phyloP scores from a whole-genome alignment of 2,797 vertebrate genomes.

The Pangasius macronema region DNA sequence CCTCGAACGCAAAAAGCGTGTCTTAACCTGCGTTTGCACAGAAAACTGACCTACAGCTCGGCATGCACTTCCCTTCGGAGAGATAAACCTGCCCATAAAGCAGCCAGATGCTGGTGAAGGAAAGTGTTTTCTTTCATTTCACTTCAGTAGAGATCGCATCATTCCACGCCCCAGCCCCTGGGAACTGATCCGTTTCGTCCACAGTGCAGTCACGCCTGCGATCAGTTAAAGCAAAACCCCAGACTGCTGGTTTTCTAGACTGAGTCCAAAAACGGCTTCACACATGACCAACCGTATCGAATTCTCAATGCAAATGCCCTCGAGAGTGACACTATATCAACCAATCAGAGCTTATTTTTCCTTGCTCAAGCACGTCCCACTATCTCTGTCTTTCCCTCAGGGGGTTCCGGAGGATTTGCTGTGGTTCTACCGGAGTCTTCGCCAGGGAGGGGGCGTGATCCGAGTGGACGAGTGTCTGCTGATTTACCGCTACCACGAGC shows the following conservation, averaged over 20 bases:
- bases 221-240: neutral
- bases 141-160: neutral
- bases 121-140: neutral
- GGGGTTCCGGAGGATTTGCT: conserved; percentile 92
- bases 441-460: conserved; percentile 75
- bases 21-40: neutral
- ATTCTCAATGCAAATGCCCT: neutral
- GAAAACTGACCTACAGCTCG: neutral
- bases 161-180: neutral
- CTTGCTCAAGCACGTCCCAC: conserved; percentile 13
- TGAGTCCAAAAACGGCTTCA: neutral
- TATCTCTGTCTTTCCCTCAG: conserved; percentile 65
- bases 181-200: neutral
- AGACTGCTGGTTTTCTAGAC: neutral
- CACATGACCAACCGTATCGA: neutral
- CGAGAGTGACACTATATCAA: neutral
- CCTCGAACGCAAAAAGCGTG: neutral
- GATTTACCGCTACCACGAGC: conserved; percentile 86
- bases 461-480: conserved; percentile 83
- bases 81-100: no score
- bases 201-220: neutral
- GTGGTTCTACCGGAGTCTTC: conserved; percentile 89
- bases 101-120: neutral
- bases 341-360: neutral
- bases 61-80: neutral